Conservation (phyloP, 2,888 invertebrate genomes). For the Lymantria dispar region DNA sequence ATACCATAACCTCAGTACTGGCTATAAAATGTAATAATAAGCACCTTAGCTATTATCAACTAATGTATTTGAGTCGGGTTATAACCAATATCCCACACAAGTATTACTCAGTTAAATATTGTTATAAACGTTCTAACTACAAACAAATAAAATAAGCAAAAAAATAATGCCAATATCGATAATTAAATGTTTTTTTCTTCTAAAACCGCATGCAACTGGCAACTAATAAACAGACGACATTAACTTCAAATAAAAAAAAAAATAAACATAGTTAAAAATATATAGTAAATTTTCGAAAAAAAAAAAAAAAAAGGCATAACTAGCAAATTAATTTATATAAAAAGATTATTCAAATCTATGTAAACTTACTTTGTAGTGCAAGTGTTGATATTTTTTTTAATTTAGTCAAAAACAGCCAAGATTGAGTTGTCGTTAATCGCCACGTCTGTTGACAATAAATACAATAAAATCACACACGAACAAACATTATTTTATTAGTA, state of each 20-base stretch:
- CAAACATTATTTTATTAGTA: conserved; percentile 14
- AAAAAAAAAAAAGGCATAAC: neutral
- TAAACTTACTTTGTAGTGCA: conserved; percentile 58
- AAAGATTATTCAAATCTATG: neutral
- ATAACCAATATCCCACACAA: no score
- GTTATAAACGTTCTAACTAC: no score
- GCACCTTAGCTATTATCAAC: no score
- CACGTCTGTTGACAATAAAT: conserved; percentile 60
- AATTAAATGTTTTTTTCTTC: no score
- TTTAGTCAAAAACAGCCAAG: conserved; percentile 51
- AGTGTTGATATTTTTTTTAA: conserved; percentile 44
- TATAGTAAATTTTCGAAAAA: neutral
- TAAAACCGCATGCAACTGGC: conserved; percentile 7
- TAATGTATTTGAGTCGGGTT: no score
- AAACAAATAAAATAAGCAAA: no score
- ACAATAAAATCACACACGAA: conserved; percentile 43
- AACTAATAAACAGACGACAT: neutral
- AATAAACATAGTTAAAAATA: neutral
- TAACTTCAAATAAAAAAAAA: neutral
- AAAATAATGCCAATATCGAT: no score
- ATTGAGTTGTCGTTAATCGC: conserved; percentile 42
- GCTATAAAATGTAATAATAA: no score
- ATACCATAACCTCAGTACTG: no score
- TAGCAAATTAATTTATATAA: neutral
- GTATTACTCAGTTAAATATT: no score